Evolutionary conservation across 2,888 invertebrate genomes (phyloP), one percentile per base, ranked within the genome.

Genomic region (Himalopsyche kuldschensis): DNA sequence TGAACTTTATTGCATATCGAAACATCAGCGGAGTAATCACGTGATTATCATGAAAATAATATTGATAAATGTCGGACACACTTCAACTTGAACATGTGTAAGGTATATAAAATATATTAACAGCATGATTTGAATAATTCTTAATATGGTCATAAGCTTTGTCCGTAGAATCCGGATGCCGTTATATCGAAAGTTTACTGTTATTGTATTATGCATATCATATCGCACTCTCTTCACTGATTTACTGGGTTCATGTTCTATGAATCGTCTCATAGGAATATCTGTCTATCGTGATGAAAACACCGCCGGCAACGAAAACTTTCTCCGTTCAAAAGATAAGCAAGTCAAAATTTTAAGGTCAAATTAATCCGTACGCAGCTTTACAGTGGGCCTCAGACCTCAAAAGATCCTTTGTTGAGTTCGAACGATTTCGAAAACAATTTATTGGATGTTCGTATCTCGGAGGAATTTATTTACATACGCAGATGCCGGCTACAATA

Each of bases 241-340:
- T 30, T 69, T 1, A 69, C 69, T 69, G 15, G 27, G 69, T 69
- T 69, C 69, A 69, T 69, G 30, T 69, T 69, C 27, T 69, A 27
- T 27, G 69, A 69, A 69, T 69, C 69, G 27, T 69, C 69, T 27
- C 69, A 27, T 69, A 69, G 27, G 69, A 69, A 69, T 69, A 69
- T 69, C 63, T 69, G 69, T 69, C 69, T 69, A 69, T 69, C 69
- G 69, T 69, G 69, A 69, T 69, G 69, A 69, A 69, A 69, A 69
- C 24, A 20, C 69, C 69, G 69, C 69, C 27, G 69, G 69, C 69
- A 5, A 30, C 27, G 69, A 27, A 69, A 69, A 69, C 69, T 69
- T 69, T 69, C 69, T 69, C 69, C 30, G 30, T 15, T 69, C 69
- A 69, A 69, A 69, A 69, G 69, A 69, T 69, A 69, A 69, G 69